Base-by-base conservation (phyloP, 2,113 vertebrate genomes). In the Phalacrocorax pelagicus region DNA sequence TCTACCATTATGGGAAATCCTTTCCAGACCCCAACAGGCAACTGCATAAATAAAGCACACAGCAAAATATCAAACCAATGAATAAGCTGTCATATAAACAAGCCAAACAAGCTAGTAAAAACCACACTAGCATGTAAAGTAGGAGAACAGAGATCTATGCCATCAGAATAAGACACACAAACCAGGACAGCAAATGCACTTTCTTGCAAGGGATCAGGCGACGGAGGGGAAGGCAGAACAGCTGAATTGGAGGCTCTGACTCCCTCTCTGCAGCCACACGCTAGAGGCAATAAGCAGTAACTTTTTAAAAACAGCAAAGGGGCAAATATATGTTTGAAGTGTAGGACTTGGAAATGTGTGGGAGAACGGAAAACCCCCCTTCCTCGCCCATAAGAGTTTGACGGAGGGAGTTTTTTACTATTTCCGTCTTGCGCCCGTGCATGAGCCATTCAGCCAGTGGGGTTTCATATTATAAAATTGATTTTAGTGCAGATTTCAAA, bases 31-130 rank as follows among this genome's bases (percentile, higher is more conserved):
- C 84, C 87, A 94, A 92, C 55, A 96, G 89, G 81, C 87, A 95
- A 97, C 86, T 77, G 83, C 84, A 97, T 93, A 96, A 97, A 95
- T 97, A 97, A 96, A 94, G 67, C 75, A 84, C 59, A 94, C 46
- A 92, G 84, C 47, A 92, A 96, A 97, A 96, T 86, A 96, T 92
- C 88, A 96, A 92, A 74, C 77, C 83, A 91, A 94, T 52, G 87
- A 90, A 92, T 92, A 95, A 96, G 78, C 84, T 77, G 87, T 94
- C 91, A 91, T 77, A 95, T 85, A 95, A 88, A 94, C 81, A 93
- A 97, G 70, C 78, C 90, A 91, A 94, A 90, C 82, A 95, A 92
- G 73, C 57, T 58, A 78, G 79, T 59, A 94, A 97, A 88, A 95
- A 75, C 78, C 88, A 91, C 83, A 66, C 83, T 46, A 73, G 92